phyloP scores from a whole-genome alignment of 1,140 invertebrate genomes.

The Calliopsis andreniformis region DNA sequence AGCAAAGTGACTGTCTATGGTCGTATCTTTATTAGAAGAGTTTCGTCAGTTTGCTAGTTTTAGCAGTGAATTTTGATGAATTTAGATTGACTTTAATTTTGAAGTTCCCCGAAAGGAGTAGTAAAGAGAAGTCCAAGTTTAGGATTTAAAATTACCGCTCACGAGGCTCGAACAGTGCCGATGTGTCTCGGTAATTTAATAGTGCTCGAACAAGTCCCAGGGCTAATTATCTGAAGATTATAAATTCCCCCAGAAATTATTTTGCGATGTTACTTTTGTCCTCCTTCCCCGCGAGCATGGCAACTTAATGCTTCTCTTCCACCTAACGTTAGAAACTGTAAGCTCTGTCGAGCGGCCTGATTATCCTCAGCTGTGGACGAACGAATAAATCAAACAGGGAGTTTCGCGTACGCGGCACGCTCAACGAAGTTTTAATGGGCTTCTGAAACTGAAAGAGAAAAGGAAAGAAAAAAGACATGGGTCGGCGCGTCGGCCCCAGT shows the following conservation, averaged over 20 bases:
- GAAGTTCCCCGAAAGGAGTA: too few species aligned
- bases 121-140: too few species aligned
- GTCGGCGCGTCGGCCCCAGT: slow-evolving; percentile 11
- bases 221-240: slow-evolving; percentile 28
- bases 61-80: too few species aligned
- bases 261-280: not conserved
- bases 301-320: not conserved
- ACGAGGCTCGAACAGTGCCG: not conserved
- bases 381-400: slow-evolving; percentile 20
- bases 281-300: not conserved
- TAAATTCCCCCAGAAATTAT: slow-evolving; percentile 13
- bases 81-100: too few species aligned
- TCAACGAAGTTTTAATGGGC: slow-evolving; percentile 40
- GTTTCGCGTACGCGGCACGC: slow-evolving; percentile 14
- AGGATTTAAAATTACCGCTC: not conserved
- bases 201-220: not conserved
- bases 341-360: not conserved
- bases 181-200: not conserved
- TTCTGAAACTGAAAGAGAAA: slow-evolving; percentile 11
- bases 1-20: too few species aligned
- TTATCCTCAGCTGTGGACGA: not conserved
- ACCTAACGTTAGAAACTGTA: not conserved
- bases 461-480: not conserved
- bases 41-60: too few species aligned
- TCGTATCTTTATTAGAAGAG: too few species aligned